Conservation (phyloP, 2,888 invertebrate species). For the Parnassius glacialis region DNA sequence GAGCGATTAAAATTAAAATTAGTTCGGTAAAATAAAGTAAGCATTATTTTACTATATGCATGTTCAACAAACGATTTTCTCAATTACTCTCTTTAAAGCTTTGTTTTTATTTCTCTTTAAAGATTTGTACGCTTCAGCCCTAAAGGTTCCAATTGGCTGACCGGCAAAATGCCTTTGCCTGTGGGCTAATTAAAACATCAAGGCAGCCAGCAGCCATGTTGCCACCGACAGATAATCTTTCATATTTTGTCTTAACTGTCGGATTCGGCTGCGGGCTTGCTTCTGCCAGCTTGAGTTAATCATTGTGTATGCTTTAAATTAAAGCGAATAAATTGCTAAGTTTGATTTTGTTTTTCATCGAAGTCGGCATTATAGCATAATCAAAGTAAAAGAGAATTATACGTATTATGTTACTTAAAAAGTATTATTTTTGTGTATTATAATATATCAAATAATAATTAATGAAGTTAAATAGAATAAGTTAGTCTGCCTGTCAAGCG, state of each 20-base stretch:
- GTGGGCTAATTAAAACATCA: conserved; percentile 79
- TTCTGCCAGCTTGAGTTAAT: conserved; percentile 24
- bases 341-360: conserved; percentile 1
- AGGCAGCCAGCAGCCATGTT: conserved; percentile 50
- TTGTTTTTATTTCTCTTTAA: too few species aligned
- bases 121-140: conserved; percentile 45
- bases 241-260: conserved; percentile 77
- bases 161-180: conserved; percentile 67
- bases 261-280: conserved; percentile 41
- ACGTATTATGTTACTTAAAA: too few species aligned
- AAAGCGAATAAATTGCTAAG: conserved; percentile 9
- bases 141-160: conserved; percentile 57
- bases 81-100: conserved; percentile 1
- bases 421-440: too few species aligned
- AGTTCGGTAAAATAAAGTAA: too few species aligned
- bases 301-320: conserved; percentile 23
- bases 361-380: too few species aligned
- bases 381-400: too few species aligned
- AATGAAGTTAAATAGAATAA: too few species aligned
- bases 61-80: conserved; percentile 9
- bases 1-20: too few species aligned
- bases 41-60: too few species aligned
- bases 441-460: too few species aligned
- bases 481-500: too few species aligned
- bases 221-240: conserved; percentile 64